Evolutionary conservation across 2,797 vertebrate species (phyloP).

Genomic region (Peromyscus attwateri): DNA sequence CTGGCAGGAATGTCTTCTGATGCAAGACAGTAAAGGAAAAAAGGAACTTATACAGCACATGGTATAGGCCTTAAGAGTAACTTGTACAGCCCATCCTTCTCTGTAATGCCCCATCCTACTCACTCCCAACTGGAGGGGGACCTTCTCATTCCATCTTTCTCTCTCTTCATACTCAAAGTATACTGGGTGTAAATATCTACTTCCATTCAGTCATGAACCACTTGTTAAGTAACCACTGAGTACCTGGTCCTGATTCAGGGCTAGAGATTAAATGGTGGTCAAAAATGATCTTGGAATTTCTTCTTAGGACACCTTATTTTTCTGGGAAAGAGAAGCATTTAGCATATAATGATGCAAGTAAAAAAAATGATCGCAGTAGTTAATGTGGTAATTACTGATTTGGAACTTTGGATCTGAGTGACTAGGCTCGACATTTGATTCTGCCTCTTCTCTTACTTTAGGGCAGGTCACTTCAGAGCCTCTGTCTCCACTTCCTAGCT

Average conservation of each 20-base stretch:
- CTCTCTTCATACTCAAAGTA: neutral
- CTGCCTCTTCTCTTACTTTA: neutral
- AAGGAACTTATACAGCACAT: neutral
- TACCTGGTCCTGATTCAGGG: neutral
- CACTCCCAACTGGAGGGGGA: neutral
- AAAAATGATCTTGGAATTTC: neutral
- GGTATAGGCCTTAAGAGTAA: neutral
- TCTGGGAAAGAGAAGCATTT: neutral
- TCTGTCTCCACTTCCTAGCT: conserved; percentile 1
- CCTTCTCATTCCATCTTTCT: neutral
- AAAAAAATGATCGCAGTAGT: neutral
- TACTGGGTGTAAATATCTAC: neutral
- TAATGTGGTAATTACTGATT: neutral
- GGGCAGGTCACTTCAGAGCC: neutral
- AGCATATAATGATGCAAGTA: neutral
- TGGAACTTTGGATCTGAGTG: neutral
- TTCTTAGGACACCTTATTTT: neutral
- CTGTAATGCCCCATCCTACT: neutral
- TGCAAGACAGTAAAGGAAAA: neutral
- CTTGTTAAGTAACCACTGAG: neutral
- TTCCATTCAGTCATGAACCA: neutral
- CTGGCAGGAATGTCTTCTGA: neutral
- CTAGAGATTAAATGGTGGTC: neutral
- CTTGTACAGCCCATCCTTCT: neutral
- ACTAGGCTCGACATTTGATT: conserved; percentile 39